These are phyloP conservation scores for Pyrgilauda ruficollis DNA, from an alignment of 2,113 vertebrate genomes.

Conservation along the genomic window DNA sequence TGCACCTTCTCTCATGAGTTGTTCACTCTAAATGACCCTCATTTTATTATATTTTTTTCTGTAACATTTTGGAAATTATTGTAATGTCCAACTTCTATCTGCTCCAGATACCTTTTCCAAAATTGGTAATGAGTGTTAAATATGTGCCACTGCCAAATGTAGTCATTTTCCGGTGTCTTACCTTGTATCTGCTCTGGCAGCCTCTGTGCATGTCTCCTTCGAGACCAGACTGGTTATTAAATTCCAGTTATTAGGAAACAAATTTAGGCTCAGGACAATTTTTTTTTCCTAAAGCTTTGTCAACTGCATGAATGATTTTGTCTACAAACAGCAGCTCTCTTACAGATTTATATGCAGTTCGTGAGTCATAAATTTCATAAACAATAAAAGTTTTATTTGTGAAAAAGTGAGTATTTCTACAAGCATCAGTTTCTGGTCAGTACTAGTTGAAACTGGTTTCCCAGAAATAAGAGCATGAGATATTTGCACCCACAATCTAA, in stretches of 20 bases:
- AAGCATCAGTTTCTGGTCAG: not conserved
- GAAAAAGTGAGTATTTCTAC: not conserved
- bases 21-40: not conserved
- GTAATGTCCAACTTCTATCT: not conserved
- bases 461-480: not conserved
- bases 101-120: not conserved
- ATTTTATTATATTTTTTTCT: not conserved
- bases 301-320: not conserved
- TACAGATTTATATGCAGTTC: not conserved
- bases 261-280: not conserved
- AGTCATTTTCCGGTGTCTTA: not conserved
- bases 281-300: not conserved
- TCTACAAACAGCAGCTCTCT: not conserved
- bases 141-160: not conserved
- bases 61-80: not conserved
- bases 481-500: not conserved
- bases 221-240: slow-evolving; percentile 12
- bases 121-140: not conserved
- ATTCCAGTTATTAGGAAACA: not conserved
- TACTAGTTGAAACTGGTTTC: not conserved
- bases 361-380: not conserved
- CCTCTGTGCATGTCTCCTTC: not conserved
- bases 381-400: not conserved
- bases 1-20: not conserved
- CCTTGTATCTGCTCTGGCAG: not conserved